phyloP scores from a whole-genome alignment of 2,888 invertebrate genomes.

The Drosophila fungiperda region DNA sequence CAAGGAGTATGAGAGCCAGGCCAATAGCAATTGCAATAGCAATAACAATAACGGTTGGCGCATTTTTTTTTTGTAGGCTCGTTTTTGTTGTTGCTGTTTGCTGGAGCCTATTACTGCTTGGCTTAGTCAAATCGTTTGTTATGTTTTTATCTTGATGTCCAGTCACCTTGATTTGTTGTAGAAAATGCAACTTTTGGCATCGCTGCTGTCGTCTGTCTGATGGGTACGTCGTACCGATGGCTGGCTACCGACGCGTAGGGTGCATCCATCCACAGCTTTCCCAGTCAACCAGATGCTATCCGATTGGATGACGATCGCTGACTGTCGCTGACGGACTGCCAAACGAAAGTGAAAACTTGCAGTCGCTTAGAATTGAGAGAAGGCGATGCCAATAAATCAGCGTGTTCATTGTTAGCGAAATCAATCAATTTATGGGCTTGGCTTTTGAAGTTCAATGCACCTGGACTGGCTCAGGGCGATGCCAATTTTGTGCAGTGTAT shows the following conservation, averaged over 20 bases:
- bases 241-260: constrained; percentile 66
- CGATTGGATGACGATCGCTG: constrained; percentile 38
- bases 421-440: constrained; percentile 76
- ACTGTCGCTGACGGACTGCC: constrained; percentile 61
- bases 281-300: constrained; percentile 26
- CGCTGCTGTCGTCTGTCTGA: constrained; percentile 52
- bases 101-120: constrained; percentile 74
- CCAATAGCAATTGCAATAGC: constrained; percentile 69
- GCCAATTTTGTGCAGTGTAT: constrained; percentile 52
- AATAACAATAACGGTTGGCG: constrained; percentile 75
- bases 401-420: constrained; percentile 51
- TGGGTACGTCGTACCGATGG: constrained; percentile 14
- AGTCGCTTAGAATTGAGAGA: constrained; percentile 64
- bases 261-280: constrained; percentile 67
- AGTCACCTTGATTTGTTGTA: constrained; percentile 84
- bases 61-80: constrained; percentile 22
- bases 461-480: constrained; percentile 46
- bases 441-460: constrained; percentile 62
- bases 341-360: constrained; percentile 68
- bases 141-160: constrained; percentile 84
- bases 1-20: constrained; percentile 53
- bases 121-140: constrained; percentile 83
- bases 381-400: constrained; percentile 56
- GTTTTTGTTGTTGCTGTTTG: constrained; percentile 44
- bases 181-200: constrained; percentile 83